A percentile compares a stretch with the other conserved stretches of the same genome.
phyloP scores from a whole-genome alignment of 1,140 invertebrate species.

The Bathynomus jamesi region DNA sequence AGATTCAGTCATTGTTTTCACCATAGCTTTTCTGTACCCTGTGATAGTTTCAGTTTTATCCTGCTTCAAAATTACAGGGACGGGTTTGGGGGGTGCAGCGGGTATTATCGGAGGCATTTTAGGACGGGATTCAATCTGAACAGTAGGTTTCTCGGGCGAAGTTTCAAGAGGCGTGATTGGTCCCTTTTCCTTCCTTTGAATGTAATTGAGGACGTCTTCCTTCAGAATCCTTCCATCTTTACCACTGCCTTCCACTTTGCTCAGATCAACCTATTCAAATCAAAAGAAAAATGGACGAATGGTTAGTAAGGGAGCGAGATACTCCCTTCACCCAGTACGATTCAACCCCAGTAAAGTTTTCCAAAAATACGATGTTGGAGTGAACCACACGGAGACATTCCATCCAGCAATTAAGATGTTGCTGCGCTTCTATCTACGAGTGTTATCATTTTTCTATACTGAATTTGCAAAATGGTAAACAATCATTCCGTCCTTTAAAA shows the following conservation, averaged over 20 bases:
- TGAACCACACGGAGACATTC: too few species aligned
- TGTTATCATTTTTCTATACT: too few species aligned
- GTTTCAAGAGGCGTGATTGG: background rate
- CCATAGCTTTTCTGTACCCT: conserved; percentile 81
- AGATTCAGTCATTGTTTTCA: conserved; percentile 89
- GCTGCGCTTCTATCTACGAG: too few species aligned
- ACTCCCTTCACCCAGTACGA: background rate
- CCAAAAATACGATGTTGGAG: too few species aligned
- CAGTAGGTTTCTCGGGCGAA: conserved; percentile 15
- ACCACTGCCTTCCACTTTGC: conserved; percentile 70
- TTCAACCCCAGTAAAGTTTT: background rate
- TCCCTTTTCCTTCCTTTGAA: conserved; percentile 46
- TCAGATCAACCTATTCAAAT: conserved; percentile 54
- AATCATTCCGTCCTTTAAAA: too few species aligned
- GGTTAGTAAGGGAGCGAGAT: background rate
- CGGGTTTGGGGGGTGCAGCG: conserved; percentile 17
- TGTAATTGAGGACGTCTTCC: conserved; percentile 79
- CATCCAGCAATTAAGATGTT: too few species aligned
- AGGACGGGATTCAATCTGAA: conserved; percentile 14
- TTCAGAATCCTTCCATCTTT: conserved; percentile 88
- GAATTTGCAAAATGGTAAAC: too few species aligned
- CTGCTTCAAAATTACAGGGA: conserved; percentile 30
- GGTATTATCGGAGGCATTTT: background rate
- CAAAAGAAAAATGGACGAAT: background rate
- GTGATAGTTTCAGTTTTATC: conserved; percentile 53